Percentiles rank a stretch among this genome's conserved stretches.
Evolutionary conservation across 1,140 invertebrate genomes (phyloP).

Genomic region (Drosophila aff.): DNA sequence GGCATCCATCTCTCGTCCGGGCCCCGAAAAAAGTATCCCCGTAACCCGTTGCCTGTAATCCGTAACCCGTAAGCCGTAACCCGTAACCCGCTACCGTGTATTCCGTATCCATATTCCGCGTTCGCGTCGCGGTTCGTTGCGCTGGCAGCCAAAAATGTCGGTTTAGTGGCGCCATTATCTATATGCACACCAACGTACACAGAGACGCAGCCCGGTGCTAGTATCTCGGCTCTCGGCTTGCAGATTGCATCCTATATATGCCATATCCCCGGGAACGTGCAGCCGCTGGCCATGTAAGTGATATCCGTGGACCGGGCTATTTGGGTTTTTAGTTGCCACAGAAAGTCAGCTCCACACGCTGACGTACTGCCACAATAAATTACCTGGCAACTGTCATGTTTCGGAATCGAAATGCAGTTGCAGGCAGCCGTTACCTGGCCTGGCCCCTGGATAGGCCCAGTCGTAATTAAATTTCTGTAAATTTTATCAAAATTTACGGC

Average conservation of each 20-base stretch:
- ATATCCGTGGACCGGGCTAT: slow-evolving; percentile 57
- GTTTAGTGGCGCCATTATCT: slow-evolving; percentile 74
- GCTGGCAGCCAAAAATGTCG: slow-evolving; percentile 64
- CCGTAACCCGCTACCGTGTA: slow-evolving; percentile 7
- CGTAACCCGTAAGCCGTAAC: not conserved
- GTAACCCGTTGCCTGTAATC: not conserved
- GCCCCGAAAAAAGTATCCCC: slow-evolving; percentile 11
- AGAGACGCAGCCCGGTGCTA: not conserved
- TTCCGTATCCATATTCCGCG: slow-evolving; percentile 28
- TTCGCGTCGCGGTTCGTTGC: slow-evolving; percentile 59
- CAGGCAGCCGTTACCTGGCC: slow-evolving; percentile 1
- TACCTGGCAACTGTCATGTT: slow-evolving; percentile 58
- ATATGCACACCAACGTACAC: slow-evolving; percentile 16
- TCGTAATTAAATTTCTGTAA: slow-evolving; percentile 77
- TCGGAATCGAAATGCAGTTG: slow-evolving; percentile 60
- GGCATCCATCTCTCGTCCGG: slow-evolving; percentile 12
- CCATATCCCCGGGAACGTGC: slow-evolving; percentile 43
- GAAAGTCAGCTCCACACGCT: slow-evolving; percentile 13
- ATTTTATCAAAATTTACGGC: slow-evolving; percentile 78
- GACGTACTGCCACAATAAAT: slow-evolving; percentile 71
- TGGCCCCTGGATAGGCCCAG: slow-evolving; percentile 15
- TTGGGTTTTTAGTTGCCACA: slow-evolving; percentile 52
- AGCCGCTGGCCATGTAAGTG: slow-evolving; percentile 68
- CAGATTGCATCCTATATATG: slow-evolving; percentile 25
- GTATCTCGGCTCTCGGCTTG: slow-evolving; percentile 5